A percentile compares a stretch with the other conserved stretches of the same genome.
phyloP scores from a whole-genome alignment of 37 sponge, comb jelly and placozoan species.

The Dysidea cf. avara region DNA sequence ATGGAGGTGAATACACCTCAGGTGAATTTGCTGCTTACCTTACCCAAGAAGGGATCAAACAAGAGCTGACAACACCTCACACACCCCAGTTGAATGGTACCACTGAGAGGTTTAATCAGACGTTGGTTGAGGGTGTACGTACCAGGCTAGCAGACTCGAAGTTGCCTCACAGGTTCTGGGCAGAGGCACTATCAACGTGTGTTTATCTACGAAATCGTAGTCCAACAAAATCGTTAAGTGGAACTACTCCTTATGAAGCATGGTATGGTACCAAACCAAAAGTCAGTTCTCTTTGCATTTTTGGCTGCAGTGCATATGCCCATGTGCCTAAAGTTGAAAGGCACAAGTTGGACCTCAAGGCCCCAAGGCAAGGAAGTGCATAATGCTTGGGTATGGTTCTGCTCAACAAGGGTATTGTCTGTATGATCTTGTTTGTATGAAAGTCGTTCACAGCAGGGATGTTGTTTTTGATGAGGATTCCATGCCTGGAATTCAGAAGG shows the following conservation, averaged over 20 bases:
- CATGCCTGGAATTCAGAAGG: background rate
- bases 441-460: constrained; percentile 26
- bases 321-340: constrained; percentile 28
- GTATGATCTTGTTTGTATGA: constrained; percentile 21
- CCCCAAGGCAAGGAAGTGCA: constrained; percentile 33
- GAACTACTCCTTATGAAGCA: constrained; percentile 28
- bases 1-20: constrained; percentile 38
- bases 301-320: constrained; percentile 36
- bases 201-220: constrained; percentile 23
- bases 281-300: constrained; percentile 4
- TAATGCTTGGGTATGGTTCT: constrained; percentile 34
- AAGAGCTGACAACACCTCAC: constrained; percentile 38
- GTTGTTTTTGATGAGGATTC: constrained; percentile 28
- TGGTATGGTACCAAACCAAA: constrained; percentile 12
- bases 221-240: constrained; percentile 2
- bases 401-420: constrained; percentile 29
- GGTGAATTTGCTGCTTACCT: constrained; percentile 7
- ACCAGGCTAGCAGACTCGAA: constrained; percentile 37
- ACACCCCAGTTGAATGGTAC: constrained; percentile 49
- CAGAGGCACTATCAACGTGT: constrained; percentile 11
- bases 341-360: constrained; percentile 13
- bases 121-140: constrained; percentile 31
- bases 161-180: constrained; percentile 41
- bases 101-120: constrained; percentile 36
- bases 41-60: constrained; percentile 11